A percentile compares a stretch with the other conserved stretches of the same genome.
These are phyloP conservation scores for Nomada fucata DNA, from an alignment of 2,888 invertebrate species.

Conservation along the genomic window DNA sequence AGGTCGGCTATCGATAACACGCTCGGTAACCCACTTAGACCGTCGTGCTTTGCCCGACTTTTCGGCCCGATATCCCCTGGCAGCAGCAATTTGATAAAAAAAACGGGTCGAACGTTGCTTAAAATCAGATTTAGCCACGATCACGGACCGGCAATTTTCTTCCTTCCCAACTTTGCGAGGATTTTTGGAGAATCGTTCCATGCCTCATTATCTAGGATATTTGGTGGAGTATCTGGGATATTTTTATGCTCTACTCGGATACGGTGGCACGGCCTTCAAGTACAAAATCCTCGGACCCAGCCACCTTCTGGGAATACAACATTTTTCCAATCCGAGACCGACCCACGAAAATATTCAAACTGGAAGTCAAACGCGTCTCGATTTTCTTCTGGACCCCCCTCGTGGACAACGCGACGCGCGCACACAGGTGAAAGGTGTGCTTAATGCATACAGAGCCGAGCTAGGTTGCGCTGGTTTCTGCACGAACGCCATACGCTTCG, in stretches of 20 bases:
- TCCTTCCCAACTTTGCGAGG: no score
- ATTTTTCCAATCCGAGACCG: no score
- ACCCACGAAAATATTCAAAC: neutral
- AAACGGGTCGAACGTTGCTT: neutral
- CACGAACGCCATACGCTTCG: constrained; percentile 18
- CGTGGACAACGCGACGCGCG: constrained; percentile 16
- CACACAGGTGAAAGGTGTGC: constrained; percentile 62
- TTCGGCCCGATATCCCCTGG: neutral
- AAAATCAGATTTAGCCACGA: neutral
- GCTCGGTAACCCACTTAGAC: constrained; percentile 19
- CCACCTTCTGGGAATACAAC: no score
- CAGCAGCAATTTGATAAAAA: neutral
- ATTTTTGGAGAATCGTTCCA: no score
- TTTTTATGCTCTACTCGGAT: no score
- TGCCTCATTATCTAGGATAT: no score
- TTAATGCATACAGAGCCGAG: neutral
- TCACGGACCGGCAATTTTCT: constrained; percentile 2
- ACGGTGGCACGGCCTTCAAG: no score
- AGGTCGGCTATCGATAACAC: constrained; percentile 27
- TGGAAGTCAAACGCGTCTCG: neutral
- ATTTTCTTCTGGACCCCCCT: neutral
- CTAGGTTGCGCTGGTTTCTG: constrained; percentile 7
- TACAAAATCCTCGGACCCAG: no score
- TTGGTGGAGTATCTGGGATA: no score
- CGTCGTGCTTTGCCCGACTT: neutral